Evolutionary conservation across 2,113 vertebrate species (phyloP).

Genomic region (Clarias batrachus): DNA sequence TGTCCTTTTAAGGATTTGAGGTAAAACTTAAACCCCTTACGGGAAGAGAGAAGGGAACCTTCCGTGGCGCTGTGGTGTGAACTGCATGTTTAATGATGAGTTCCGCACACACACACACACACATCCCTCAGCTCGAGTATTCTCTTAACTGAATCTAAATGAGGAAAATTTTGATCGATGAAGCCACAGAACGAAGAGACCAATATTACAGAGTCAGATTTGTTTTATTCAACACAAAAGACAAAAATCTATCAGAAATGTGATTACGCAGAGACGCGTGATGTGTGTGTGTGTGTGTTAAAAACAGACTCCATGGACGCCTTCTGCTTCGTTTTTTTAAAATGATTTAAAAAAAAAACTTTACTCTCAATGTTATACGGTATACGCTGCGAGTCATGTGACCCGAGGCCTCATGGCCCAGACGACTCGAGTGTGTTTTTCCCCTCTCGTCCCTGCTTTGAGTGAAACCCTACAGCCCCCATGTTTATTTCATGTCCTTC

Average conservation of each 20-base stretch:
- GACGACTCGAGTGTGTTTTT: neutral
- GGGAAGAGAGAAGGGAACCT: neutral
- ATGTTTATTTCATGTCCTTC: slow-evolving; percentile 3
- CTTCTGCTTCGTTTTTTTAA: neutral
- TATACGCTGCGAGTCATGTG: neutral
- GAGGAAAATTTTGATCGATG: neutral
- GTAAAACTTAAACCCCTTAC: no score
- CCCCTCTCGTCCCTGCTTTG: neutral
- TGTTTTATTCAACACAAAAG: neutral
- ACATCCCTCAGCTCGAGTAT: neutral
- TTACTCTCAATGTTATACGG: neutral
- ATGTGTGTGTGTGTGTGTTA: neutral
- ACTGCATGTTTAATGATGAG: neutral
- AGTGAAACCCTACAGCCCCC: neutral
- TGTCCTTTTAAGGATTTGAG: no score
- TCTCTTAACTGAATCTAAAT: neutral
- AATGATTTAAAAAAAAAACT: neutral
- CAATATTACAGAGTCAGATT: neutral
- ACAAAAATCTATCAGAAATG: neutral
- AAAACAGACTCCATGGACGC: neutral
- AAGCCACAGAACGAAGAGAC: neutral
- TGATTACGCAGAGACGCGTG: neutral
- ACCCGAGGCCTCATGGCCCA: neutral
- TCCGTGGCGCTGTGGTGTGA: neutral
- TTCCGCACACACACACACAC: neutral